Conservation (phyloP, 2,797 vertebrate genomes). For the Myiotriccus ornatus region DNA sequence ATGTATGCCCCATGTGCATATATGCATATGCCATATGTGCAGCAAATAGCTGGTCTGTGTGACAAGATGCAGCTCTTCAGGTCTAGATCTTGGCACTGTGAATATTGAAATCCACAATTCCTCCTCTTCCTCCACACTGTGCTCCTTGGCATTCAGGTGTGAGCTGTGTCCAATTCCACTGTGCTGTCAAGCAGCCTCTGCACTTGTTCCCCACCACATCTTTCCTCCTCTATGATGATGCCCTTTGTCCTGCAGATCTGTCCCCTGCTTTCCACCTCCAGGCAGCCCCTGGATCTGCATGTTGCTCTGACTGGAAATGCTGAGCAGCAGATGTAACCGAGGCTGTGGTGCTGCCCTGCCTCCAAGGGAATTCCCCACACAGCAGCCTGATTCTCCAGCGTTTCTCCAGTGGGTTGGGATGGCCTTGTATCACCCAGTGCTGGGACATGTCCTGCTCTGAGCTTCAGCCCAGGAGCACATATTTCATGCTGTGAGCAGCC, state of each 20-base stretch:
- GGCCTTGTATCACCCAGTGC: neutral
- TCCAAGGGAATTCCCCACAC: neutral
- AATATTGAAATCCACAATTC: neutral
- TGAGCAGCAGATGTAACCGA: neutral
- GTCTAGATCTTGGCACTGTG: neutral
- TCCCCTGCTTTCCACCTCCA: neutral
- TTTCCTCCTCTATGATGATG: neutral
- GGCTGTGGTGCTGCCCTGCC: neutral
- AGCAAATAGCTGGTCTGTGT: neutral
- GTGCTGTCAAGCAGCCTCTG: neutral
- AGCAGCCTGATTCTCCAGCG: neutral
- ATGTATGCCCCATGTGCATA: neutral
- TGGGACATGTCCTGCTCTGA: neutral
- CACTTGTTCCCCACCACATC: neutral
- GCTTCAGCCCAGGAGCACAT: neutral
- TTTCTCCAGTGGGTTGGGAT: neutral
- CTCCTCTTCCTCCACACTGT: neutral
- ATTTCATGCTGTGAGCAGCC: neutral
- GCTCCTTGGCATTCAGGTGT: neutral
- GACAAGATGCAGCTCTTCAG: neutral
- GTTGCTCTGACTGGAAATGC: neutral
- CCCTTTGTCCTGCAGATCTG: neutral
- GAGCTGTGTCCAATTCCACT: neutral
- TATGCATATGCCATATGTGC: neutral
- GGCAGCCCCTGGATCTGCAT: neutral